Conservation (phyloP, 2,113 vertebrate species). For the Saccopteryx leptura region DNA sequence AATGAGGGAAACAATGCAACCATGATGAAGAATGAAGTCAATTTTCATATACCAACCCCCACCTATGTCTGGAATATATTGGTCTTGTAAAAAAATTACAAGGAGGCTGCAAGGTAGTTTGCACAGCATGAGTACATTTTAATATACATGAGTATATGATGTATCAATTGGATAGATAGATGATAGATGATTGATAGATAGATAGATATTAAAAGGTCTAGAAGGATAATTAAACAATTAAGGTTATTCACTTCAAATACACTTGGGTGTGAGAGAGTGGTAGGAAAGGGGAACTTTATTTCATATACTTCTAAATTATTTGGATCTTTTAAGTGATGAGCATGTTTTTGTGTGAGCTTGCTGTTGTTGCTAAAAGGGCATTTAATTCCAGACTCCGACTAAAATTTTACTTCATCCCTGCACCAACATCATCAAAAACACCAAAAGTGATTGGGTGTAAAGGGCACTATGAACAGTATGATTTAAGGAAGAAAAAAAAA, state of each 20-base stretch:
- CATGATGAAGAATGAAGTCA: constrained; percentile 24
- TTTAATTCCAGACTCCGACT: neutral
- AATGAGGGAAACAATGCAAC: neutral
- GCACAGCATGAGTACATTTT: neutral
- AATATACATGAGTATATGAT: neutral
- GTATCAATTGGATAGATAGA: neutral
- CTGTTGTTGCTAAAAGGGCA: neutral
- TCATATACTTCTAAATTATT: neutral
- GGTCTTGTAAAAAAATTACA: neutral
- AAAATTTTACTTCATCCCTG: neutral
- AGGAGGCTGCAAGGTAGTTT: neutral
- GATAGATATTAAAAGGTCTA: neutral
- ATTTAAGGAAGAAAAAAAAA: neutral
- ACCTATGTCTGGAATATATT: neutral
- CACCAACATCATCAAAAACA: neutral
- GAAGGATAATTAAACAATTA: constrained; percentile 7
- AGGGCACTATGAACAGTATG: neutral
- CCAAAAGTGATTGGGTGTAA: neutral
- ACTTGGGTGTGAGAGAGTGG: neutral
- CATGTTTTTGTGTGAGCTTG: neutral
- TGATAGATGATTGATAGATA: neutral
- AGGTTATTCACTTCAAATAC: neutral
- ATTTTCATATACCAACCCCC: neutral
- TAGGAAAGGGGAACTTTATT: neutral
- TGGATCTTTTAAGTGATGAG: neutral